phyloP scores from a whole-genome alignment of 2,888 invertebrate genomes.

The Leptopilina drosophilae region DNA sequence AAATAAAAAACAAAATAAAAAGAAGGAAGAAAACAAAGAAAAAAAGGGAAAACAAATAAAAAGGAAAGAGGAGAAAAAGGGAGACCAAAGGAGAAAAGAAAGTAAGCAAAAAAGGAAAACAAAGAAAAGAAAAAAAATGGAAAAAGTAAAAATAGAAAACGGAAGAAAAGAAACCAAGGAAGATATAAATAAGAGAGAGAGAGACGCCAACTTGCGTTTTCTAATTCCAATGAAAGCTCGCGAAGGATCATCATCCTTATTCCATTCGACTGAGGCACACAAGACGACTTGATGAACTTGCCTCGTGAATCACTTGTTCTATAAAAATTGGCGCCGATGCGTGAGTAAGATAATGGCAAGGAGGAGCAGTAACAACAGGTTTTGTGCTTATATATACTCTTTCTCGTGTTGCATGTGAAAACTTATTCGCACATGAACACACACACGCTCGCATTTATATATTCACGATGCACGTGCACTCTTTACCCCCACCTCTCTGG shows the following conservation, averaged over 20 bases:
- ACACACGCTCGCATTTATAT: not conserved
- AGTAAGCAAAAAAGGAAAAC: no score
- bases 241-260: conserved; percentile 51
- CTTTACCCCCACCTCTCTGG: not conserved
- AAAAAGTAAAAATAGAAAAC: no score
- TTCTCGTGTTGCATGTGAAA: not conserved
- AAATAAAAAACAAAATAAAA: not conserved
- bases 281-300: conserved; percentile 67
- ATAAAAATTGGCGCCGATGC: conserved; percentile 67
- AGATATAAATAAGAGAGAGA: not conserved
- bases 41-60: no score
- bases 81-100: no score
- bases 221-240: conserved; percentile 62
- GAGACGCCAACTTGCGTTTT: conserved; percentile 43
- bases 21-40: not conserved
- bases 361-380: conserved; percentile 70
- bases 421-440: not conserved
- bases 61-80: no score
- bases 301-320: conserved; percentile 67
- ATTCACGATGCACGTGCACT: conserved; percentile 1
- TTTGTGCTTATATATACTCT: conserved; percentile 59
- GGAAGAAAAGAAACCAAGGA: no score
- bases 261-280: conserved; percentile 28
- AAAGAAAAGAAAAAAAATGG: no score
- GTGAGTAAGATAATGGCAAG: conserved; percentile 67